A percentile compares a stretch with the other conserved stretches of the same genome.
phyloP scores from a whole-genome alignment of 2,888 invertebrate genomes.

The Cerastis rubricosa region DNA sequence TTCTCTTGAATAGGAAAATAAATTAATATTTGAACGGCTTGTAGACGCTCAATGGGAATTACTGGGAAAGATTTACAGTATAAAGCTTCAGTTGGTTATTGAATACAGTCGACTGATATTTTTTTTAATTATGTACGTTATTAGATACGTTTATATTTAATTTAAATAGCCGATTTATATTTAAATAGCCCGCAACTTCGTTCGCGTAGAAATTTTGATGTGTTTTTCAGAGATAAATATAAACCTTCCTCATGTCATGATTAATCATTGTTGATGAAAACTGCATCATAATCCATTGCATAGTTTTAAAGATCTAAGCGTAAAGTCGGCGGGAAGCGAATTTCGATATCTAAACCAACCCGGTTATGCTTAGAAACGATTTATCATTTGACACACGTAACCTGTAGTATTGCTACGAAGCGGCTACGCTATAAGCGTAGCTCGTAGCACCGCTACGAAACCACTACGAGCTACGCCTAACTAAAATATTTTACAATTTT shows the following conservation, averaged over 20 bases:
- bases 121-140: too few species aligned
- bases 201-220: too few species aligned
- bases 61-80: neutral
- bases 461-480: conserved; percentile 12
- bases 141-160: too few species aligned
- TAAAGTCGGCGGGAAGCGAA: too few species aligned
- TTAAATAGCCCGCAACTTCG: too few species aligned
- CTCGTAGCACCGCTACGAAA: conserved; percentile 52
- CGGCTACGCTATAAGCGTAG: conserved; percentile 23
- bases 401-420: conserved; percentile 23
- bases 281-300: too few species aligned
- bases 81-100: neutral
- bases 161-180: too few species aligned
- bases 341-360: too few species aligned
- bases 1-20: conserved; percentile 28
- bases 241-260: too few species aligned
- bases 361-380: neutral
- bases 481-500: conserved; percentile 15
- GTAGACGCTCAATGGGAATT: neutral
- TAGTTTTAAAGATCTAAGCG: too few species aligned
- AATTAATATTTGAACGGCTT: conserved; percentile 46
- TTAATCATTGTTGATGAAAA: too few species aligned
- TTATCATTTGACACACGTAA: neutral
- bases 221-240: too few species aligned
- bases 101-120: neutral